phyloP scores from a whole-genome alignment of 2,113 vertebrate species.

The Willisornis vidua region DNA sequence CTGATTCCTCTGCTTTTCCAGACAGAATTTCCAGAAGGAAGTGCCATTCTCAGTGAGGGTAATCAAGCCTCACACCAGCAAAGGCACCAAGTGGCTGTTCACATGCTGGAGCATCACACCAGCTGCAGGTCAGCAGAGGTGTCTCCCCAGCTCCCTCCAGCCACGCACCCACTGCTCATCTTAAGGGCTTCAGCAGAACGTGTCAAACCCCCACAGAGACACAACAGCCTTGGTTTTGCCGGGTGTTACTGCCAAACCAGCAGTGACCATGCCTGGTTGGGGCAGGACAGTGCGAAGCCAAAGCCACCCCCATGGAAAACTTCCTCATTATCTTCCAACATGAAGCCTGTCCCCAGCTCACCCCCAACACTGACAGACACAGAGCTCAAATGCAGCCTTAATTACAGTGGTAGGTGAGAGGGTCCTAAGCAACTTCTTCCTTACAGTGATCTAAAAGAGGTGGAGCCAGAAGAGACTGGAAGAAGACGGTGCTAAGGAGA shows the following conservation, averaged over 20 bases:
- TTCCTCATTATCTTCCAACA: neutral
- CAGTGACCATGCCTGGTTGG: rapidly evolving
- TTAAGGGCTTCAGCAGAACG: neutral
- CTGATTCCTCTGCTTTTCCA: neutral
- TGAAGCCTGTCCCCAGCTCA: neutral
- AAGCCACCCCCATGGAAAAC: neutral
- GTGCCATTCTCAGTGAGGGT: neutral
- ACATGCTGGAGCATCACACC: rapidly evolving
- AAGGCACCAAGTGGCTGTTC: rapidly evolving
- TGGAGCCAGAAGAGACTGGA: neutral
- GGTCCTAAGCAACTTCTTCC: neutral
- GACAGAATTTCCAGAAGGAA: slow-evolving; percentile 44
- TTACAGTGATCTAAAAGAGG: neutral
- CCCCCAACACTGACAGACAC: neutral
- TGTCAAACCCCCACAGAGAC: rapidly evolving
- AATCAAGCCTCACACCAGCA: neutral
- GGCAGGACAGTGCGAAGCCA: neutral
- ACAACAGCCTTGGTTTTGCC: neutral
- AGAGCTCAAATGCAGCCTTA: neutral
- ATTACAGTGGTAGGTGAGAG: neutral
- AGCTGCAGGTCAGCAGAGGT: rapidly evolving
- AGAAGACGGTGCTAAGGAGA: neutral
- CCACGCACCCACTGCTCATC: rapidly evolving
- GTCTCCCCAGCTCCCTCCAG: neutral
- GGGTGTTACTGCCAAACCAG: neutral